These are phyloP conservation scores for Parnassius apollo DNA, from an alignment of 2,888 invertebrate species.

Conservation along the genomic window DNA sequence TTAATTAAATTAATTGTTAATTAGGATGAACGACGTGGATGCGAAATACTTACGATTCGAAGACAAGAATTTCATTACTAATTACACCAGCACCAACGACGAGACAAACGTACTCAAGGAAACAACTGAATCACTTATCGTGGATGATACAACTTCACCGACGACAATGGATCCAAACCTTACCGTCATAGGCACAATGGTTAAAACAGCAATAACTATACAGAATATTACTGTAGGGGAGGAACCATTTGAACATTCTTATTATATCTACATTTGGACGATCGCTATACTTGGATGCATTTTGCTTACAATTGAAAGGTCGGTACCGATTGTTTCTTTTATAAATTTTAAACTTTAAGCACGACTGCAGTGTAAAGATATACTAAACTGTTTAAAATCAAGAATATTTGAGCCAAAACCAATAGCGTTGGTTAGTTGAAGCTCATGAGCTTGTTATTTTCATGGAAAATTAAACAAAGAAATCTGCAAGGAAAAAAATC, in stretches of 20 bases:
- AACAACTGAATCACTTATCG: slow-evolving; percentile 11
- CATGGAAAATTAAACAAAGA: too few species aligned
- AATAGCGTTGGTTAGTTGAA: too few species aligned
- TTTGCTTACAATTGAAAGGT: slow-evolving; percentile 80
- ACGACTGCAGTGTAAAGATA: too few species aligned
- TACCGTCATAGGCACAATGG: slow-evolving; percentile 53
- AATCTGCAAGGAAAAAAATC: too few species aligned
- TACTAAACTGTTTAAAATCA: too few species aligned
- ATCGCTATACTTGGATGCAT: slow-evolving; percentile 81
- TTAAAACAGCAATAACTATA: slow-evolving; percentile 51
- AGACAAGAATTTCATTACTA: slow-evolving; percentile 1
- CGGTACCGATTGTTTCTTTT: not conserved
- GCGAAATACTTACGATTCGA: slow-evolving; percentile 25
- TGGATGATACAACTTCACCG: slow-evolving; percentile 32
- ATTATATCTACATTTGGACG: slow-evolving; percentile 81
- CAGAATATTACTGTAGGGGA: slow-evolving; percentile 45
- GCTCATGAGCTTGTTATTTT: too few species aligned
- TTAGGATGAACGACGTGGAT: slow-evolving; percentile 72
- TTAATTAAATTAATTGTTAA: too few species aligned
- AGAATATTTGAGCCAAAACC: too few species aligned
- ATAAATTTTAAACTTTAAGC: too few species aligned
- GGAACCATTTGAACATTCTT: slow-evolving; percentile 48
- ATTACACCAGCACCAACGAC: slow-evolving; percentile 13
- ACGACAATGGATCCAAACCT: slow-evolving; percentile 37
- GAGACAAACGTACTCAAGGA: slow-evolving; percentile 26